Evolutionary conservation across 2,888 invertebrate genomes (phyloP).

Genomic region (Nephrotoma flavescens): DNA sequence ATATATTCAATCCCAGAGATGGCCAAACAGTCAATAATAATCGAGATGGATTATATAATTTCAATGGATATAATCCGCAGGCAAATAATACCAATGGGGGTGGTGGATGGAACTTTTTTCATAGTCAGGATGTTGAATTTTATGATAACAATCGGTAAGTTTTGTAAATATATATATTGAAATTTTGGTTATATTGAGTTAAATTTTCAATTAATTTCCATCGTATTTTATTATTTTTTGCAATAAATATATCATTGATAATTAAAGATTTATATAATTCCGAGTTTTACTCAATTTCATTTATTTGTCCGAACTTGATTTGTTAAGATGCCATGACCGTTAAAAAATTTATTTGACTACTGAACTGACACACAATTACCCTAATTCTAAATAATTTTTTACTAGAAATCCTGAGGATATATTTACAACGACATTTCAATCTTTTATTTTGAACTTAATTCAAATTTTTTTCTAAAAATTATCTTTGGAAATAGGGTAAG

Average conservation of each 20-base stretch:
- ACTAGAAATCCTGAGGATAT: too few relatives aligned
- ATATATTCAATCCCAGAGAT: background rate
- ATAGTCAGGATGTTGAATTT: background rate
- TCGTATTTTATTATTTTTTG: background rate
- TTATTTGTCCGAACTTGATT: background rate
- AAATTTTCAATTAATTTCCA: background rate
- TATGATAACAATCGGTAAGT: background rate
- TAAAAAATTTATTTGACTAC: background rate
- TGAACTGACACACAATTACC: too few relatives aligned
- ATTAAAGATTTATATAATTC: background rate
- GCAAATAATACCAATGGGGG: background rate
- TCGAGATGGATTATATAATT: background rate
- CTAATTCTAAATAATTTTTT: too few relatives aligned
- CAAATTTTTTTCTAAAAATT: too few relatives aligned
- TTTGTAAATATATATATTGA: background rate
- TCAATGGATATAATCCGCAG: background rate
- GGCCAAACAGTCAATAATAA: background rate
- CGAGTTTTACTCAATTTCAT: background rate
- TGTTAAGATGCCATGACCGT: background rate
- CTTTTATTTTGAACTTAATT: too few relatives aligned
- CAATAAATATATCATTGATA: background rate
- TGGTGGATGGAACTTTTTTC: background rate
- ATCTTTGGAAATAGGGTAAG: too few relatives aligned
- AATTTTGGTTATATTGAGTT: background rate
- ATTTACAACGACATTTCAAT: too few relatives aligned